Conservation (phyloP, 2,113 vertebrate species). For the Oreochromis niloticus region DNA sequence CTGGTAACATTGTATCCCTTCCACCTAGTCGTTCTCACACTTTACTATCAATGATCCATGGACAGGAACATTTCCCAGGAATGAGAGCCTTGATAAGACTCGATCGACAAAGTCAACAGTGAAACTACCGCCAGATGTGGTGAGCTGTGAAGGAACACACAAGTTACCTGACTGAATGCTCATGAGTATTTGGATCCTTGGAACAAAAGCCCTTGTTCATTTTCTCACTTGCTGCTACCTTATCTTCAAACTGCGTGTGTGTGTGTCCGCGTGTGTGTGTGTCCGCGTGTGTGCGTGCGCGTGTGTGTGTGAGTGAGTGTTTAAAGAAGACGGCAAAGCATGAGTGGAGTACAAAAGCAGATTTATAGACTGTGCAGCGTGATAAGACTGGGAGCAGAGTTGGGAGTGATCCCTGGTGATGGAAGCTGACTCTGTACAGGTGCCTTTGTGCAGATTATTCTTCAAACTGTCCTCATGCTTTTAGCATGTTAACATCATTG, state of each 20-base stretch:
- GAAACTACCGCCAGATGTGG: conserved; percentile 22
- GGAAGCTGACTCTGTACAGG: background rate
- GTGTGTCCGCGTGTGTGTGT: background rate
- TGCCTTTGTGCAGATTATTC: background rate
- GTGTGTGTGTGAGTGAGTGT: background rate
- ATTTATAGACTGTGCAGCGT: background rate
- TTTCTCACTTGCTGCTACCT: background rate
- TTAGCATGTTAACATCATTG: background rate
- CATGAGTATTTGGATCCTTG: background rate
- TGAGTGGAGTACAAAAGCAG: background rate
- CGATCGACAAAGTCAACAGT: conserved; percentile 49
- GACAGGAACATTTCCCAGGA: conserved; percentile 30
- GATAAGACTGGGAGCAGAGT: background rate
- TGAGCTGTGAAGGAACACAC: background rate
- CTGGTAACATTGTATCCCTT: background rate
- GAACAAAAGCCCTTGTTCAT: background rate
- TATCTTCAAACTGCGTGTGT: background rate
- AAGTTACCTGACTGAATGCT: background rate
- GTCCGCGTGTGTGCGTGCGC: background rate
- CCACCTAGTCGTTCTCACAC: conserved; percentile 48
- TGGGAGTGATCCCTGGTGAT: background rate
- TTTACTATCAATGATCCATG: conserved; percentile 37
- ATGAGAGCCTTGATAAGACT: conserved; percentile 47
- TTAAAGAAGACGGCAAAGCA: background rate
- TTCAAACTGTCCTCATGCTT: background rate